Conservation (phyloP, 2,113 vertebrate genomes). For the Pycnonotus jocosus region DNA sequence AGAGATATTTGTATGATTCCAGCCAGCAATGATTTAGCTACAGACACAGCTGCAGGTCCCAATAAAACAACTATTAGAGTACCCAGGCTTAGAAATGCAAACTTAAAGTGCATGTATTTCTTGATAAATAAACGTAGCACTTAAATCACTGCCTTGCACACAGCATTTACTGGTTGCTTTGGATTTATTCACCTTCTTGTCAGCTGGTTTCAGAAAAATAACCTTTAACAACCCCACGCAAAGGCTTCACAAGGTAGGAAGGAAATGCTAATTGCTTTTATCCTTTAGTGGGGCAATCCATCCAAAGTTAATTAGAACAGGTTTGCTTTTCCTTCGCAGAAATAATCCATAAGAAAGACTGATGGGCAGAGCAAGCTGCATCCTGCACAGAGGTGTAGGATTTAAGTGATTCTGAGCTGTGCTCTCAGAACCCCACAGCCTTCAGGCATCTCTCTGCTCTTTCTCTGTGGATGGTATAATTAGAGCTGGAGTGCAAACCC, state of each 20-base stretch:
- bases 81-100: neutral
- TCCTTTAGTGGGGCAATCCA: slow-evolving; percentile 11
- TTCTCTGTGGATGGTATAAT: slow-evolving; percentile 31
- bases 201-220: neutral
- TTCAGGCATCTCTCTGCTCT: slow-evolving; percentile 17
- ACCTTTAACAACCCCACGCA: neutral
- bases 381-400: neutral
- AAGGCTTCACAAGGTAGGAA: neutral
- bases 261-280: slow-evolving; percentile 29
- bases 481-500: slow-evolving; percentile 16
- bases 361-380: neutral
- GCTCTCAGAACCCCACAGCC: neutral
- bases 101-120: neutral
- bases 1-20: neutral
- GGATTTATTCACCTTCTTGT: neutral
- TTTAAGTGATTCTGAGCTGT: slow-evolving; percentile 30
- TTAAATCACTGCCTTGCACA: neutral
- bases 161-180: neutral
- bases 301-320: slow-evolving; percentile 28
- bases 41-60: neutral
- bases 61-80: neutral
- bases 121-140: neutral
- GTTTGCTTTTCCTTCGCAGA: neutral
- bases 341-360: neutral
- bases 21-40: neutral